These are phyloP conservation scores for Nothocercus julius DNA, from an alignment of 2,113 vertebrate genomes.

Conservation along the genomic window DNA sequence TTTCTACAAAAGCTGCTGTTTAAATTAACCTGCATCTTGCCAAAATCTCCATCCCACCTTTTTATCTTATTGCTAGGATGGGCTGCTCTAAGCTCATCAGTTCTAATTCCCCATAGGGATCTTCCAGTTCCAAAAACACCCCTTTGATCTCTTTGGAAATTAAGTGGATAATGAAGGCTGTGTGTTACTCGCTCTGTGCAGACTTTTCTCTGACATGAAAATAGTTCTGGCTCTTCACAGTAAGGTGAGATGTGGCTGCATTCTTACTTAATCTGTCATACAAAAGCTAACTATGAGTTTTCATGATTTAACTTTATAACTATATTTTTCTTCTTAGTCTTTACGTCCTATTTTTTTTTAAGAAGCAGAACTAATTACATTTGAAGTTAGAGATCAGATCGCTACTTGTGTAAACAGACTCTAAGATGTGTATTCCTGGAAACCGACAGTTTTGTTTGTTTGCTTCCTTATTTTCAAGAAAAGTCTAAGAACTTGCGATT, in stretches of 20 bases:
- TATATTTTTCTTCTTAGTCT: fast-evolving
- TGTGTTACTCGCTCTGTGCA: not conserved
- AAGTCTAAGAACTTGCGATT: not conserved
- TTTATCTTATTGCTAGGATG: not conserved
- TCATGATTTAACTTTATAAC: not conserved
- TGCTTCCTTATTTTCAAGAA: not conserved
- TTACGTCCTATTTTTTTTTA: not conserved
- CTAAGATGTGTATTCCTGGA: not conserved
- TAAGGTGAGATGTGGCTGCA: not conserved
- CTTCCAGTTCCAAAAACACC: not conserved
- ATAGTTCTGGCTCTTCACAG: not conserved
- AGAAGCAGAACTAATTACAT: not conserved
- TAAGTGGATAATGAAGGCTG: not conserved
- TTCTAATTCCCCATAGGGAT: not conserved
- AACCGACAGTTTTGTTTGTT: not conserved
- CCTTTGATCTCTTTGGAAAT: not conserved
- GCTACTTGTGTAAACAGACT: not conserved
- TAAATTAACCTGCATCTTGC: not conserved
- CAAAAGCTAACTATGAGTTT: not conserved
- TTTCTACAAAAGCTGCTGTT: fast-evolving
- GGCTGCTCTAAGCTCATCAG: not conserved
- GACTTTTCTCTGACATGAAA: not conserved
- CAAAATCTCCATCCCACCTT: not conserved
- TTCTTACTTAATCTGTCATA: not conserved
- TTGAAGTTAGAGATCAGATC: not conserved